A percentile compares a stretch with the other conserved stretches of the same genome.
phyloP scores from a whole-genome alignment of 2,113 vertebrate genomes.

The Parus major region DNA sequence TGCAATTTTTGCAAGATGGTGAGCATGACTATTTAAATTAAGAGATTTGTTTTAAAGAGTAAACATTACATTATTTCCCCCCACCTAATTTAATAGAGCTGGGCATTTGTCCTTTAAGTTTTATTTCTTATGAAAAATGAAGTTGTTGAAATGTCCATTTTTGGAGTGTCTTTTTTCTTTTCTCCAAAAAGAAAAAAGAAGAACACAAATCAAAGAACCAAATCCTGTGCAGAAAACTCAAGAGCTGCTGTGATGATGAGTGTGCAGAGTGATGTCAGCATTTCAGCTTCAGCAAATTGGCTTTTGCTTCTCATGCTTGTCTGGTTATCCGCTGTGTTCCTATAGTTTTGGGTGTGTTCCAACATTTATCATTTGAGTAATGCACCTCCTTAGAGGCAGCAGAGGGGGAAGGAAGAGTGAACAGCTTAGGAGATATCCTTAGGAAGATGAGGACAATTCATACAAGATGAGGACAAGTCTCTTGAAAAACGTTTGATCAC shows the following conservation, averaged over 20 bases:
- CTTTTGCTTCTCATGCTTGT: not conserved
- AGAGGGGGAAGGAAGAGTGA: not conserved
- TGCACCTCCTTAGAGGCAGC: not conserved
- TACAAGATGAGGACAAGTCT: no score
- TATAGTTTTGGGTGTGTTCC: not conserved
- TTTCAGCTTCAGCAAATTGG: slow-evolving; percentile 2
- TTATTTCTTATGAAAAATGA: not conserved
- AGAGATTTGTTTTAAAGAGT: not conserved
- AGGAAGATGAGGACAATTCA: not conserved
- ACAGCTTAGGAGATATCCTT: not conserved
- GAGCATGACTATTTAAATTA: not conserved
- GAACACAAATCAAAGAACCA: not conserved
- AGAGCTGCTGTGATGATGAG: not conserved
- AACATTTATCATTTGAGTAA: not conserved
- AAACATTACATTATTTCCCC: not conserved
- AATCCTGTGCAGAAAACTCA: not conserved
- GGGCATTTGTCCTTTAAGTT: not conserved
- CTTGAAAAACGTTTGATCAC: not conserved
- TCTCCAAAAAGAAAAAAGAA: no score
- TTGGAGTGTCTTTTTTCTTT: not conserved
- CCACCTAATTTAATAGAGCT: not conserved
- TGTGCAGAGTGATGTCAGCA: not conserved
- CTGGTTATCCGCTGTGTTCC: not conserved
- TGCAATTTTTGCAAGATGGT: not conserved
- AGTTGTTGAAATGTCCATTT: not conserved